phyloP scores from a whole-genome alignment of 2,888 invertebrate species.

The Corythucha ciliata region DNA sequence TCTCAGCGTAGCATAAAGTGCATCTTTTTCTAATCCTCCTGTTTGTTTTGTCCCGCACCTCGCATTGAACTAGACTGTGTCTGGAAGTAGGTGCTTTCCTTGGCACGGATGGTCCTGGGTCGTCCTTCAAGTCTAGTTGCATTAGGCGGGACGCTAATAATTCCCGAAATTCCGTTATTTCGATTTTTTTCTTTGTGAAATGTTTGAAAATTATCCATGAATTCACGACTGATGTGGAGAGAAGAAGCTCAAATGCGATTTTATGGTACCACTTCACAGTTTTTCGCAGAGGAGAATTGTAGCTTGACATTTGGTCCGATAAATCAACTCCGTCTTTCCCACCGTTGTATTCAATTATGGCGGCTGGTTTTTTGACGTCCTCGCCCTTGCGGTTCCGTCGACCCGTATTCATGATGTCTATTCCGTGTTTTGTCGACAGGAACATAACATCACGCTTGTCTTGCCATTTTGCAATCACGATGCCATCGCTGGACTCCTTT shows the following conservation, averaged over 20 bases:
- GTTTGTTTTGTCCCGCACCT: too few relatives aligned
- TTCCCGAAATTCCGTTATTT: neutral
- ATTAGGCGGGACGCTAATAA: neutral
- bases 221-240: constrained; percentile 10
- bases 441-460: constrained; percentile 26
- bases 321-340: constrained; percentile 38
- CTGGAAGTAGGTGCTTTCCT: too few relatives aligned
- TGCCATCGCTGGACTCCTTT: constrained; percentile 23
- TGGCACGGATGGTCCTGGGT: too few relatives aligned
- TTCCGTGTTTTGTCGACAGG: constrained; percentile 23
- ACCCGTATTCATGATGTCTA: constrained; percentile 1
- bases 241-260: constrained; percentile 24
- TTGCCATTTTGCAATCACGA: constrained; percentile 28
- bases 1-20: too few relatives aligned
- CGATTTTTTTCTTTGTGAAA: constrained; percentile 1
- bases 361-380: constrained; percentile 32
- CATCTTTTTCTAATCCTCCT: too few relatives aligned
- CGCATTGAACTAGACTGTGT: too few relatives aligned
- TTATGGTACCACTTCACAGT: constrained; percentile 32
- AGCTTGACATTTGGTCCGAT: constrained; percentile 38
- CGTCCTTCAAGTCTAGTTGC: too few relatives aligned
- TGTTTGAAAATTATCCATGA: constrained; percentile 10
- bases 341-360: constrained; percentile 37
- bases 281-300: constrained; percentile 36
- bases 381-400: constrained; percentile 6